A percentile compares a stretch with the other conserved stretches of the same genome.
These are phyloP conservation scores for Antheraea pernyi DNA, from an alignment of 1,140 invertebrate species.

Conservation along the genomic window DNA sequence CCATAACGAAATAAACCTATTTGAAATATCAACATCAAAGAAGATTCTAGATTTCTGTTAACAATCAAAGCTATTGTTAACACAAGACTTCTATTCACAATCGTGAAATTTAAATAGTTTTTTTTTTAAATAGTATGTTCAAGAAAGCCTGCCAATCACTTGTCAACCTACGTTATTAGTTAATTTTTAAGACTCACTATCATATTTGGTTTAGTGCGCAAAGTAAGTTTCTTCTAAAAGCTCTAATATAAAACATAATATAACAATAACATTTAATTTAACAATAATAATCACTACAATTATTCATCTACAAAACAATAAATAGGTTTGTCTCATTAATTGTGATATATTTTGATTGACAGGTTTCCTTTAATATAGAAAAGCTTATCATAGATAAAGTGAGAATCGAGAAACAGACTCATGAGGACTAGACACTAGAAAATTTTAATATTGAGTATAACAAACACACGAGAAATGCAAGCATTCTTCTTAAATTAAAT, in stretches of 20 bases:
- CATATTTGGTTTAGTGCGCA: constrained; percentile 72
- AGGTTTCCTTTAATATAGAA: constrained; percentile 55
- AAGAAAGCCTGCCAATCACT: constrained; percentile 52
- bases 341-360: constrained; percentile 23
- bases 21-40: not conserved
- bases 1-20: not conserved
- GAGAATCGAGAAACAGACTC: constrained; percentile 62
- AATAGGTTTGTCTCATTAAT: not conserved
- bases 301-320: constrained; percentile 2
- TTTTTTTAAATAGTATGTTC: not conserved
- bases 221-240: constrained; percentile 41
- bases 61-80: not conserved
- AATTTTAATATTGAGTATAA: constrained; percentile 69
- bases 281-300: constrained; percentile 34
- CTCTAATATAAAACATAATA: constrained; percentile 27
- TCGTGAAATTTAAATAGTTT: not conserved
- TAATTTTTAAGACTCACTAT: constrained; percentile 43
- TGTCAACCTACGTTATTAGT: constrained; percentile 20
- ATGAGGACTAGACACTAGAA: constrained; percentile 73
- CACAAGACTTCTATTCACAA: not conserved
- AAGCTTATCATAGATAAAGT: constrained; percentile 57
- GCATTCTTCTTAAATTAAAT: constrained; percentile 77
- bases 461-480: constrained; percentile 76
- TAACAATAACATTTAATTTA: not conserved
- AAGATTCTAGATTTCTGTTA: not conserved